Conservation (phyloP, 2,797 vertebrate species). For the Bryconaethiops microstoma region DNA sequence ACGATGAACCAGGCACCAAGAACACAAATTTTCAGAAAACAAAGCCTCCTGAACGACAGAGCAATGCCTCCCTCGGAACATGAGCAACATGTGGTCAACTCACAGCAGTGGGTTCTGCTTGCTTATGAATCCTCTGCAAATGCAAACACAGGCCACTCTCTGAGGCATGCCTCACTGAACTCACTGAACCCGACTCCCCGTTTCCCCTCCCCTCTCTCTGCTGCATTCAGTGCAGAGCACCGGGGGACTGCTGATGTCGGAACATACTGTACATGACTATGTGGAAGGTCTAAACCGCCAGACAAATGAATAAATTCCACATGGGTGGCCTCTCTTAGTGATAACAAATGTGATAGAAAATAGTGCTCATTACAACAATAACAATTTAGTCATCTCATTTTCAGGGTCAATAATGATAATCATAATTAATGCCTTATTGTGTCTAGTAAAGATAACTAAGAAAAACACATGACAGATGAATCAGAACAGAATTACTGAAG, state of each 20-base stretch:
- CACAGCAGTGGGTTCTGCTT: slow-evolving; percentile 55
- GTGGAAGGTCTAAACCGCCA: slow-evolving; percentile 33
- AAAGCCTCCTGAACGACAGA: slow-evolving; percentile 52
- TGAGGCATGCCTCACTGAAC: slow-evolving; percentile 62
- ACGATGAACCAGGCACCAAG: not conserved
- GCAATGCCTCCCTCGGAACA: slow-evolving; percentile 43
- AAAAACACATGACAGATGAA: no score
- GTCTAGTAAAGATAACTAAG: no score
- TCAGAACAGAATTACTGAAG: no score
- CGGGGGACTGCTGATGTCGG: slow-evolving; percentile 46
- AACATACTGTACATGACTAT: slow-evolving; percentile 51
- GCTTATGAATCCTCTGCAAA: slow-evolving; percentile 29
- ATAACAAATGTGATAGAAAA: no score
- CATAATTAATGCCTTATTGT: no score
- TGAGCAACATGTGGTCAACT: slow-evolving; percentile 53
- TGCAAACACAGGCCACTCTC: slow-evolving; percentile 27
- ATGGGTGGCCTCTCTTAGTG: not conserved
- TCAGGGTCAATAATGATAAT: no score
- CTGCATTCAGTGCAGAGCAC: slow-evolving; percentile 31
- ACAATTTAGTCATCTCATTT: no score
- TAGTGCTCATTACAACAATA: no score
- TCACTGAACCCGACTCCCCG: slow-evolving; percentile 62
- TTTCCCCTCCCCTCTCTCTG: slow-evolving; percentile 3
- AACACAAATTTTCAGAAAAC: not conserved
- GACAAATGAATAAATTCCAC: slow-evolving; percentile 2